Conservation (phyloP, 2,888 invertebrate genomes). For the Ommatoiulus sabulosus region DNA sequence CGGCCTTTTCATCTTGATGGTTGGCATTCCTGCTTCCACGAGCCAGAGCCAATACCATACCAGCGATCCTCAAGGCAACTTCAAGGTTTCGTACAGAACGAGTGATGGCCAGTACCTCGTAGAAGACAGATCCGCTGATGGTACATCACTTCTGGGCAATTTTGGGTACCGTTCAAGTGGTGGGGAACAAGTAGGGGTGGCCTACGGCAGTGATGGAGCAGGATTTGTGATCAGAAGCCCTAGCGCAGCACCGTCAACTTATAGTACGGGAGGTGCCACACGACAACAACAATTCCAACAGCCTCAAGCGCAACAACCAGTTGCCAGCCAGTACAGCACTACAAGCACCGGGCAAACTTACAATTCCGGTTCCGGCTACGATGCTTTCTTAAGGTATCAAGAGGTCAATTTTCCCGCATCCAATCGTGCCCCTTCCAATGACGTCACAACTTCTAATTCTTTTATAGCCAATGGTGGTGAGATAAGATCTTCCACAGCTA, state of each 20-base stretch:
- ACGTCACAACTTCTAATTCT: conserved; percentile 15
- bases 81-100: conserved; percentile 55
- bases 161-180: conserved; percentile 56
- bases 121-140: conserved; percentile 57
- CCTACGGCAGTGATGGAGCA: conserved; percentile 56
- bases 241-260: conserved; percentile 27
- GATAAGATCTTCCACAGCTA: background rate
- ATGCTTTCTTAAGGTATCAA: conserved; percentile 17
- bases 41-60: conserved; percentile 45
- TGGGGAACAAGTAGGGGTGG: conserved; percentile 55
- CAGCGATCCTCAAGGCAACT: conserved; percentile 51
- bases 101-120: conserved; percentile 55
- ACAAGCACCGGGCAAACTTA: background rate
- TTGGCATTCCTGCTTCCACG: background rate
- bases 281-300: conserved; percentile 17
- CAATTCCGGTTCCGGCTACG: background rate
- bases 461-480: background rate
- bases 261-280: background rate
- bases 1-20: conserved; percentile 5
- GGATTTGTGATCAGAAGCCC: conserved; percentile 57
- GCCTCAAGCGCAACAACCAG: background rate
- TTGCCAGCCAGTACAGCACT: background rate
- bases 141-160: conserved; percentile 55
- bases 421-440: conserved; percentile 25
- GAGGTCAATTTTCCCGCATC: conserved; percentile 9